Evolutionary conservation across 1,140 invertebrate genomes (phyloP), one percentile per base, ranked within the genome.

Genomic region (Diabrotica undecimpunctata): DNA sequence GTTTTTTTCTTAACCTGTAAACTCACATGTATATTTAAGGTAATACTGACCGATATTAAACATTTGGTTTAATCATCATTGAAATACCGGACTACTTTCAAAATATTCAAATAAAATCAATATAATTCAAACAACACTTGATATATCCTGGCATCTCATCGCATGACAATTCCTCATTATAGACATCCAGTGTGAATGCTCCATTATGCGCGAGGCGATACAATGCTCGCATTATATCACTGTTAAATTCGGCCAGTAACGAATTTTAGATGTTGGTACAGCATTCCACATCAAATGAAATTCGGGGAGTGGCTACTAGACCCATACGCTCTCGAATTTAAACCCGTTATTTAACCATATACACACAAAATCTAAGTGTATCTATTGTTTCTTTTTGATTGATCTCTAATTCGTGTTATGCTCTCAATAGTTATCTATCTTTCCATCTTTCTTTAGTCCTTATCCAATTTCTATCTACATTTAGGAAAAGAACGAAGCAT

Each of bases 151-250:
- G 38, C 35, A 50, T 62, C 38, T 50, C 51, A 54, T 69, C 54
- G 65, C 65, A 69, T 66, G 67, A 69, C 67, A 69, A 69, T 69
- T 61, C 67, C 66, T 69, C 67, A 69, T 69, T 69, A 69, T 61
- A 36, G 61, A 37, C 41, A 46, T 46, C 41, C 14, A 35, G 41
- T 37, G 60, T 69, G 67, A 66, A 69, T 69, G 67, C 64, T 66
- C 67, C 53, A 69, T 69, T 69, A 69, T 69, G 61, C 54, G 61
- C 54, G 53, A 61, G 51, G 39, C 56, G 52, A 63, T 58, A 69
- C 67, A 69, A 69, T 66, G 65, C 54, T 51, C 25, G 60, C 53
- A 69, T 61, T 69, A 64, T 66, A 35, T 36, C 36, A 13, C 25
- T 54, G 61, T 58, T 58, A 57, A 41, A 14, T 64, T 64, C 38